Percentiles rank a stretch among this genome's conserved stretches.
phyloP scores from a whole-genome alignment of 2,113 vertebrate species.

The Microcebus griseorufus region DNA sequence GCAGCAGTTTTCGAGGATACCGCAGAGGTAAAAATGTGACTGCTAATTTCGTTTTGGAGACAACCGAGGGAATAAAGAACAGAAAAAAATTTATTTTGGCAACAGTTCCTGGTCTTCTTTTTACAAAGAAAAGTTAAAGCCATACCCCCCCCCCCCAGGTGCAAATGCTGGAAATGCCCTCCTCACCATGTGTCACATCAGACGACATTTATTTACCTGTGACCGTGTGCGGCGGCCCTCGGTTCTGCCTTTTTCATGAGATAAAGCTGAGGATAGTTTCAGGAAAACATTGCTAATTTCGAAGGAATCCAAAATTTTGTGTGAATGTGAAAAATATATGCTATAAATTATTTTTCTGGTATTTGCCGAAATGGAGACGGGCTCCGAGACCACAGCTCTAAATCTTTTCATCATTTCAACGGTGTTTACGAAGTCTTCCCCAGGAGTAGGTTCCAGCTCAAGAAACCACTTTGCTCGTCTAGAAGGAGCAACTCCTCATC shows the following conservation, averaged over 20 bases:
- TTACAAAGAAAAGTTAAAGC: conserved; percentile 79
- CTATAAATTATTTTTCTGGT: background rate
- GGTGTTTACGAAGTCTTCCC: too few species aligned
- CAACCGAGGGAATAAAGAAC: conserved; percentile 57
- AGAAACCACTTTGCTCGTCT: too few species aligned
- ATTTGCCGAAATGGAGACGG: background rate
- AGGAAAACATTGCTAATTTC: background rate
- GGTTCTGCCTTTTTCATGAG: background rate
- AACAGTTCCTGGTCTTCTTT: conserved; percentile 82
- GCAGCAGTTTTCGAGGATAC: conserved; percentile 18
- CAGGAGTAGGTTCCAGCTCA: too few species aligned
- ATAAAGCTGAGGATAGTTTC: background rate
- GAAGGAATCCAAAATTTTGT: background rate
- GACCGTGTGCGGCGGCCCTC: conserved; percentile 46
- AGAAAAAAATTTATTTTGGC: conserved; percentile 73
- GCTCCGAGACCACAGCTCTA: too few species aligned
- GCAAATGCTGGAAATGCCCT: conserved; percentile 41
- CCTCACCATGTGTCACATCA: conserved; percentile 71
- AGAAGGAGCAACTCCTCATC: too few species aligned
- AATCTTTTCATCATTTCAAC: too few species aligned
- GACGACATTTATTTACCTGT: conserved; percentile 67
- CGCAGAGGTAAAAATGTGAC: background rate
- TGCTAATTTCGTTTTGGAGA: conserved; percentile 69
- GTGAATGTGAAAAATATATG: background rate
- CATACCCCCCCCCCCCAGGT: conserved; percentile 79